Percentiles rank a stretch among this genome's conserved stretches.
phyloP scores from a whole-genome alignment of 2,888 invertebrate genomes.

The Drosophila pseudotalamancana region DNA sequence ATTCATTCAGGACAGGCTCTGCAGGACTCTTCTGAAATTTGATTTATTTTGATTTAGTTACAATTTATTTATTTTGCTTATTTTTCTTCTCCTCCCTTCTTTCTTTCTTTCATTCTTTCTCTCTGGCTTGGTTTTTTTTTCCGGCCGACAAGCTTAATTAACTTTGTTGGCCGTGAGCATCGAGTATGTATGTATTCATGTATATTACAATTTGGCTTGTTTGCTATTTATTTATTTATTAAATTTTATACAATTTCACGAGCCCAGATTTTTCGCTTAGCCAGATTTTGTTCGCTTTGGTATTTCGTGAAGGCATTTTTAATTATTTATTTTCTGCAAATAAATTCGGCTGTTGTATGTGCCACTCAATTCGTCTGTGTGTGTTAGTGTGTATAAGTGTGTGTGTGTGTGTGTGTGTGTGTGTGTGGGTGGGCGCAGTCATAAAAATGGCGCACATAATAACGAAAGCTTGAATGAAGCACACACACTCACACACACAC shows the following conservation, averaged over 20 bases:
- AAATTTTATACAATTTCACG: slow-evolving; percentile 48
- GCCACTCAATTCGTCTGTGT: neutral
- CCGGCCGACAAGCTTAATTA: slow-evolving; percentile 44
- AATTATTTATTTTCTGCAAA: slow-evolving; percentile 56
- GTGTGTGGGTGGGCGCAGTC: slow-evolving; percentile 19
- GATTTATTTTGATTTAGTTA: slow-evolving; percentile 48
- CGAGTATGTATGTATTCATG: slow-evolving; percentile 11
- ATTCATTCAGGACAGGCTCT: slow-evolving; percentile 2
- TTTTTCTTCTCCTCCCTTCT: too few relatives aligned
- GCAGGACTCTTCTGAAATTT: slow-evolving; percentile 26
- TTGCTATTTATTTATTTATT: slow-evolving; percentile 61
- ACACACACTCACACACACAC: too few relatives aligned
- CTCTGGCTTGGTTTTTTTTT: too few relatives aligned
- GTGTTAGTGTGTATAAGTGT: slow-evolving; percentile 5
- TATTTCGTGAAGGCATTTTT: slow-evolving; percentile 59
- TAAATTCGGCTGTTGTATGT: slow-evolving; percentile 32
- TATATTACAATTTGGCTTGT: slow-evolving; percentile 30
- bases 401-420: neutral
- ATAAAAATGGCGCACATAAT: slow-evolving; percentile 39
- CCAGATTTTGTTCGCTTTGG: slow-evolving; percentile 37
- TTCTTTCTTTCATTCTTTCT: too few relatives aligned
- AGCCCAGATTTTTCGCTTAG: slow-evolving; percentile 14
- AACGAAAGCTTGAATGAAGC: slow-evolving; percentile 37
- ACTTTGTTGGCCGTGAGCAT: slow-evolving; percentile 22
- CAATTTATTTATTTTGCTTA: neutral